These are phyloP conservation scores for Chrysolina americana DNA, from an alignment of 2,888 invertebrate species.

Conservation along the genomic window DNA sequence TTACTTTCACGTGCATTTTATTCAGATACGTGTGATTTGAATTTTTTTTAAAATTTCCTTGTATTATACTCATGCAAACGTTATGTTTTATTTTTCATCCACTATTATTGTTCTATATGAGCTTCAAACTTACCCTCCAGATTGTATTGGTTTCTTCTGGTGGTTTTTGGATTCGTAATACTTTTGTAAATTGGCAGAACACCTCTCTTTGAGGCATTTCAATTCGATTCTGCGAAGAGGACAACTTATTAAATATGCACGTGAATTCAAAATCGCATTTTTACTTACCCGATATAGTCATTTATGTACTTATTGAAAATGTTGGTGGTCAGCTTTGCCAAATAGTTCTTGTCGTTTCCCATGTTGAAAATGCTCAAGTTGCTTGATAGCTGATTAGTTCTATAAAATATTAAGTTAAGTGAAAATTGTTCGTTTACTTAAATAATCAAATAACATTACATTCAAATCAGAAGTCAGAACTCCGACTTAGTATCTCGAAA, in stretches of 20 bases:
- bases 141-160: constrained; percentile 92
- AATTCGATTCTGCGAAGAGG: constrained; percentile 76
- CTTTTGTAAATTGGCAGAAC: constrained; percentile 80
- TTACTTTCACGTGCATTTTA: too few species aligned
- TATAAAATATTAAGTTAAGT: constrained; percentile 62
- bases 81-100: too few species aligned
- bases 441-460: too few species aligned
- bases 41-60: too few species aligned
- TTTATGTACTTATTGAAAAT: constrained; percentile 87
- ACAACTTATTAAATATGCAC: constrained; percentile 28
- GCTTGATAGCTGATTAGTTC: constrained; percentile 82
- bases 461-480: too few species aligned
- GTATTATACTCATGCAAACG: too few species aligned
- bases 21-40: too few species aligned
- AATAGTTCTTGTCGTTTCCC: constrained; percentile 84
- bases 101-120: too few species aligned
- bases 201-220: constrained; percentile 84
- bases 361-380: constrained; percentile 83
- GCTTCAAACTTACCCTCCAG: constrained; percentile 78
- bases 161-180: constrained; percentile 96
- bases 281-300: constrained; percentile 79
- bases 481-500: too few species aligned
- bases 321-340: constrained; percentile 83
- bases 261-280: constrained; percentile 19
- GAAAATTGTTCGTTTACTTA: not conserved